Base-by-base conservation (phyloP, 2,888 invertebrate genomes). In the Tethea ocularis region DNA sequence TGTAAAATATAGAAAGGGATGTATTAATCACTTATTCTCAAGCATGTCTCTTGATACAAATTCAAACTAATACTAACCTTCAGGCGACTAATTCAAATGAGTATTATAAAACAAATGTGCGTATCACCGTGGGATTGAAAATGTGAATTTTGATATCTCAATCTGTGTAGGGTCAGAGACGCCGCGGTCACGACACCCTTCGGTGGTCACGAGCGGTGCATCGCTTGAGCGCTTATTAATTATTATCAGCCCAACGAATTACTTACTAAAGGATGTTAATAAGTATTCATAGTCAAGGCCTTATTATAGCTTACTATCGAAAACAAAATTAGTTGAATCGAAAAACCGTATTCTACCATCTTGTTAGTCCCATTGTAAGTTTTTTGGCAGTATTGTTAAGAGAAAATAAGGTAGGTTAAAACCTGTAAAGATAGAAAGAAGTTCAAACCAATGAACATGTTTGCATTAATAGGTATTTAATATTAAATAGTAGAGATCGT, bases 71-170 rank as follows among this genome's bases (percentile, higher is more conserved):
- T 63, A 60, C 62, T 53, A 60, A 52, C 62, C 62, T 59, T 85
- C 84, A 69, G 61, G 62, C 77, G 86, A 87, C 82, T 68, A 69
- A 62, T 58, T 63, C 70, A 78, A 86, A 82, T 80, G 85, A 83
- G 83, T 81, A 78, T 82, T 76, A 84, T 85, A 90, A 89, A 89
- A 87, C 88, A 89, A 87, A 86, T 76, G 76, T 64, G 62, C 63
- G 76, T 74, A 80, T 81, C 83, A 86, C 76, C 78, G 84, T 83
- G 80, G 84, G 86, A 89, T 86, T 86, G 84, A 86, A 67, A 84
- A 83, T 83, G 88, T 86, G 83, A 88, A 88, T 89, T 89, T 89
- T 91, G 92, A 93, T 93, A 93, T 93, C 92, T 93, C 92, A 92
- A 93, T 93, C 91, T 86, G 78, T 61, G 71, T 62, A 64, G 83